Evolutionary conservation across 1,140 invertebrate species (phyloP), one percentile per base, ranked within the genome.

Genomic region (Caenorhabditis latens): DNA sequence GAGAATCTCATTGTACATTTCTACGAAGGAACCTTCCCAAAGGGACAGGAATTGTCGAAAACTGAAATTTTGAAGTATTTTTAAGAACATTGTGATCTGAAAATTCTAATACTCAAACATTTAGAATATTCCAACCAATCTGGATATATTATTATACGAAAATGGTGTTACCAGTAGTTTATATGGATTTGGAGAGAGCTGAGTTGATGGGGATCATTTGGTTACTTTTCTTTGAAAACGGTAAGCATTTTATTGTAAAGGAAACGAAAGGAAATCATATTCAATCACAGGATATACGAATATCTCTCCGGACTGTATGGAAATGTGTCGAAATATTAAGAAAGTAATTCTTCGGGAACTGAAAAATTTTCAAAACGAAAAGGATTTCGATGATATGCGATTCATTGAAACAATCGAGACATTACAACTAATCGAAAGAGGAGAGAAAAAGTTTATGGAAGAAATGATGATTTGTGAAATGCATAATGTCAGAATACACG

Each of bases 401-500:
- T 65, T 65, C 16, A 13, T 65, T 32, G 61, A 65, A 40, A 65
- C 32, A 13, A 9, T 65, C 8, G 61, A 65, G 40, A 40, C 61
- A 65, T 9, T 65, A 16, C 9, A 65, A 65, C 8, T 65, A 0
- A 40, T 65, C 16, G 61, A 65, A 2, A 32, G 24, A 65, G 61
- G 61, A 40, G 61, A 65, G 61, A 65, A 65, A 24, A 65, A 65
- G 32, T 65, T 65, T 40, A 32, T 65, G 61, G 61, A 65, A n/a
- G 61, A 65, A 40, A 65, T 65, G 61, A 40, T 65, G 61, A 65
- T 65, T 40, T 65, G 61, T 65, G 61, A 65, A 40, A 32, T 65
- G 32, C 0, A 14, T 9, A 32, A 65, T 40, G 19, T 65, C 61
- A 65, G 32, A 40, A 65, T 65, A 40, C 61, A 65, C 40, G 61